Conservation (phyloP, 2,888 invertebrate genomes). For the Schizaphis graminum region DNA sequence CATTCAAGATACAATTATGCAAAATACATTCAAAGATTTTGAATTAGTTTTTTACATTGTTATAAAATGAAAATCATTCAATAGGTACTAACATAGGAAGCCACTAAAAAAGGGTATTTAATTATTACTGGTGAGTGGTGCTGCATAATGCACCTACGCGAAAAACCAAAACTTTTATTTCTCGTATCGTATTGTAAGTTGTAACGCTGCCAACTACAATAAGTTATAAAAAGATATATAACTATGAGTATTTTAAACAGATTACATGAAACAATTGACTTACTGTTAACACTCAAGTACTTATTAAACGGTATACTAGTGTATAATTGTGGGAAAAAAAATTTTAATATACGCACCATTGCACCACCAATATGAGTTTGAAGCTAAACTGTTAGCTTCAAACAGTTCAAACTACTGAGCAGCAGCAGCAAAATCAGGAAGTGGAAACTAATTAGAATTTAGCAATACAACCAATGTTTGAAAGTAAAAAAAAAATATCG, state of each 20-base stretch:
- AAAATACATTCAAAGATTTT: neutral
- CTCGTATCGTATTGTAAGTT: neutral
- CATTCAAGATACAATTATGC: no score
- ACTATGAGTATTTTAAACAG: neutral
- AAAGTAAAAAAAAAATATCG: neutral
- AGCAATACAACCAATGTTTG: slow-evolving; percentile 5
- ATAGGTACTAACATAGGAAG: neutral
- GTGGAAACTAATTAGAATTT: neutral
- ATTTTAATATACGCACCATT: neutral
- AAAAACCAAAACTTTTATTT: neutral
- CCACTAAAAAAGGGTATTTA: neutral
- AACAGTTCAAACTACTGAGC: no score
- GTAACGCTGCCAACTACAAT: neutral
- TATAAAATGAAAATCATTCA: neutral
- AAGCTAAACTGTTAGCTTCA: no score
- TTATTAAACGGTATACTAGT: neutral
- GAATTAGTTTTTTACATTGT: neutral
- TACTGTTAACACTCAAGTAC: neutral
- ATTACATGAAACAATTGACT: neutral
- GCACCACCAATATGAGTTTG: neutral
- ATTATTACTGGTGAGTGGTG: neutral
- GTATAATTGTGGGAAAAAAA: neutral
- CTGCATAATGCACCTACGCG: neutral
- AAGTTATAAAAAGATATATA: neutral
- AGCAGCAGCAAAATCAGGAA: neutral